Conservation (phyloP, 2,888 invertebrate genomes). For the Cheilosia urbana region DNA sequence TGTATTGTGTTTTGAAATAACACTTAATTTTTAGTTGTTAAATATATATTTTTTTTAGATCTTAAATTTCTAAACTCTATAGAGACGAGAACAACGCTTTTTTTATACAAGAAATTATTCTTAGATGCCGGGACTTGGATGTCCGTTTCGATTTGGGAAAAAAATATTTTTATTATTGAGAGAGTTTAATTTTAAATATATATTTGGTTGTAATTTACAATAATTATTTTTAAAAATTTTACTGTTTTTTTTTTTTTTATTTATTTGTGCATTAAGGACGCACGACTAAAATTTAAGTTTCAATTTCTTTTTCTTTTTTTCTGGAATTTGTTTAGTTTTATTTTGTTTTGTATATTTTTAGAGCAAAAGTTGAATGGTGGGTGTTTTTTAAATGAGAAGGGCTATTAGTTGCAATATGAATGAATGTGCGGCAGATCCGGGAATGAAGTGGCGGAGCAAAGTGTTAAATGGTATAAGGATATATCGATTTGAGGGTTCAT, state of each 20-base stretch:
- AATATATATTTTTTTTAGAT: constrained; percentile 21
- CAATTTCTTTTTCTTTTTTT: neutral
- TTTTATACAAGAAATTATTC: constrained; percentile 57
- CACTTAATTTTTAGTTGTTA: constrained; percentile 14
- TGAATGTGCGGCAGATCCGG: neutral
- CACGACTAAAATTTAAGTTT: constrained; percentile 58
- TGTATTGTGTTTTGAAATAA: constrained; percentile 36
- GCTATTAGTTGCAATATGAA: neutral
- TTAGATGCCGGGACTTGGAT: constrained; percentile 24
- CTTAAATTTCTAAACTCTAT: constrained; percentile 50
- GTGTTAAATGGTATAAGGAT: too few species aligned
- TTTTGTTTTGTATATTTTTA: neutral
- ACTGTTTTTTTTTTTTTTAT: neutral
- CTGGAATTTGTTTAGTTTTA: constrained; percentile 28
- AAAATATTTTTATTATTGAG: constrained; percentile 31
- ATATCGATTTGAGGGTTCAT: too few species aligned
- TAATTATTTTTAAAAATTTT: constrained; percentile 18
- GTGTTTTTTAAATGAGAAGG: neutral
- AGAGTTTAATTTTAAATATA: constrained; percentile 30
- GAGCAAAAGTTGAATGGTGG: neutral
- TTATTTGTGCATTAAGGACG: constrained; percentile 59
- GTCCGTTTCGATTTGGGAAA: constrained; percentile 14
- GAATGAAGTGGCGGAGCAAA: neutral
- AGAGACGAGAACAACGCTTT: constrained; percentile 64
- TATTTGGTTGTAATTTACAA: constrained; percentile 36